Evolutionary conservation across 2,888 invertebrate genomes (phyloP).

Genomic region (Amitus sp.): DNA sequence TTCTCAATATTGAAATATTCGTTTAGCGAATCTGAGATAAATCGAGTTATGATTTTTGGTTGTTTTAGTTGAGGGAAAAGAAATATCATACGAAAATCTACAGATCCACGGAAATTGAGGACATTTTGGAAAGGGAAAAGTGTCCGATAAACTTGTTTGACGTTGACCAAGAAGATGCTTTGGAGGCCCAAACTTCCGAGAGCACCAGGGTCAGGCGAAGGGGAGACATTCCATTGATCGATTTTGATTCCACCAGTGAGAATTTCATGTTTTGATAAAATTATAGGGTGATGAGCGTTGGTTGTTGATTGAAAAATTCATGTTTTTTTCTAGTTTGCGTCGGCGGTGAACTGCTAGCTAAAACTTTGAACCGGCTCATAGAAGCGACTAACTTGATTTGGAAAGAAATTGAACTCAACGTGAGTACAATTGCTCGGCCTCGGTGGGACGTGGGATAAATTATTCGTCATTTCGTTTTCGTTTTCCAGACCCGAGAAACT

Average conservation of each 20-base stretch:
- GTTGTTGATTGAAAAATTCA: too few relatives aligned
- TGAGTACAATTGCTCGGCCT: constrained; percentile 47
- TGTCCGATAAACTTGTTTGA: constrained; percentile 50
- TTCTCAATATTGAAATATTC: neutral
- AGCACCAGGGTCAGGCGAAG: constrained; percentile 63
- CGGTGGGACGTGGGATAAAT: neutral
- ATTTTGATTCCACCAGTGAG: constrained; percentile 26
- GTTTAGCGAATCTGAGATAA: too few relatives aligned
- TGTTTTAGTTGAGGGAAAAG: constrained; percentile 55
- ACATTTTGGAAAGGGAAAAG: constrained; percentile 55
- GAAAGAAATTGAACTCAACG: constrained; percentile 72
- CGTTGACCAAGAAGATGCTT: constrained; percentile 54
- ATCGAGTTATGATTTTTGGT: neutral
- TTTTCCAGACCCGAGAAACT: constrained; percentile 71
- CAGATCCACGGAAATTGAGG: constrained; percentile 48
- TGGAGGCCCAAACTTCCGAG: constrained; percentile 33
- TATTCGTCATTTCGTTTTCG: constrained; percentile 2
- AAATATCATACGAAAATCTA: constrained; percentile 57
- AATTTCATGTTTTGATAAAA: neutral
- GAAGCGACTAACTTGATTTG: constrained; percentile 76
- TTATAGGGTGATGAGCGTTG: too few relatives aligned
- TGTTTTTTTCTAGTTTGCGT: constrained; percentile 56
- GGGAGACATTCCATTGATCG: constrained; percentile 70
- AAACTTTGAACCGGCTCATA: constrained; percentile 75
- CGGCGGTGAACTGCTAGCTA: constrained; percentile 70